Evolutionary conservation across 2,888 invertebrate species (phyloP).

Genomic region (Drosophila niveifrons): DNA sequence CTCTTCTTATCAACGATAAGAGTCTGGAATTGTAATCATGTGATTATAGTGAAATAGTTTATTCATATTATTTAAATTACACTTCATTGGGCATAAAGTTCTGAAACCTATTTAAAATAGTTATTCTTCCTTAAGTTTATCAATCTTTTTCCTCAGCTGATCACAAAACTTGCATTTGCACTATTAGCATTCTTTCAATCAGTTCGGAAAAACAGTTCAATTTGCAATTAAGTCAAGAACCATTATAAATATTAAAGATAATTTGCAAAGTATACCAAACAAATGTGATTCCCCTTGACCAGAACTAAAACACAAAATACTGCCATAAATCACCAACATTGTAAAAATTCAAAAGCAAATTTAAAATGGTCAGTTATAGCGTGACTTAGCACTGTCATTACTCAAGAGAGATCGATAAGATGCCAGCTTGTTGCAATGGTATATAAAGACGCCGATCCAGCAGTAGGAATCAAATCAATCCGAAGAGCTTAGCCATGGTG

Average conservation of each 20-base stretch:
- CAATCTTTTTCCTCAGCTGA: too few species aligned
- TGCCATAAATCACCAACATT: neutral
- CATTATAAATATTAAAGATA: neutral
- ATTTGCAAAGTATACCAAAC: neutral
- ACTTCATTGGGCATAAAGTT: too few species aligned
- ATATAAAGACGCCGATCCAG: neutral
- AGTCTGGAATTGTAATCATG: neutral
- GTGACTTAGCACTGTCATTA: neutral
- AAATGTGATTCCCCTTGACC: neutral
- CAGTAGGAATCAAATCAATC: neutral
- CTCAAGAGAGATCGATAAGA: neutral
- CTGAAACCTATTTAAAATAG: too few species aligned
- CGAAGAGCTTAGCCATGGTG: constrained; percentile 18
- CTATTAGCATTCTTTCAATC: too few species aligned
- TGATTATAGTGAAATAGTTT: neutral
- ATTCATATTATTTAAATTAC: too few species aligned
- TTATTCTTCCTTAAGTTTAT: too few species aligned
- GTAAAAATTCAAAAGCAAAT: neutral
- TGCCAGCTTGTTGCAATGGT: neutral
- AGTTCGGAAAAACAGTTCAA: neutral
- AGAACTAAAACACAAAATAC: neutral
- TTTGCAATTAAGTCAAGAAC: neutral
- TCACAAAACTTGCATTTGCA: too few species aligned
- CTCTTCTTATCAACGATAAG: too few species aligned
- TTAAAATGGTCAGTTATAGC: neutral